Evolutionary conservation across 2,113 vertebrate genomes (phyloP), one percentile per base, ranked within the genome.

Genomic region (Lanius collurio): DNA sequence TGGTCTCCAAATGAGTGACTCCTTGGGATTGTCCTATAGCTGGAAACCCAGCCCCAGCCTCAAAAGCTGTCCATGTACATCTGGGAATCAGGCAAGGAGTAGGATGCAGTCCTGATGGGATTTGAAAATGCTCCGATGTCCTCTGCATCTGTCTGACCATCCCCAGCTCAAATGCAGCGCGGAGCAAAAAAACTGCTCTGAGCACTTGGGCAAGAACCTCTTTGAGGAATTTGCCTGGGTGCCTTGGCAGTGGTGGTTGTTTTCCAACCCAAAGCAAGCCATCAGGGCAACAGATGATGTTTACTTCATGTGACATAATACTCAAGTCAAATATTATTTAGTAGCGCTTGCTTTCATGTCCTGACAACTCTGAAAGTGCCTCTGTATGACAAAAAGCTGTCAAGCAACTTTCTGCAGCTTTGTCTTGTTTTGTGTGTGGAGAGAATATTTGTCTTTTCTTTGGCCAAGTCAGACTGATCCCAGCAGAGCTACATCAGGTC

Each of bases 221-320:
- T 60, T 87, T 73, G 26, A 95, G 86, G 94, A 91, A 96, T 85
- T 84, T 92, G 68, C 94, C 84, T 95, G 96, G 92, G 87, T 96
- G 94, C 94, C 57, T 95, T 95, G 95, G 94, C 95, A 94, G 91
- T 23, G 16, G 63, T 13, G 10, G 73, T 91, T 95, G 93, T 90
- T 94, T 97, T 97, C 88, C 93, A 97, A 84, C 76, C 76, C 73
- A 0, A 57, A 96, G 90, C 49, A 88, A 98, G 79, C 96, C 97
- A 98, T 98, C 96, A 97, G 98, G 96, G 83, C 91, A 90, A 89
- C 97, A 98, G 97, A 98, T 98, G 97, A 97, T 98, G 95, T 97
- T 98, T 97, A 98, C 95, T 97, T 94, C 97, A 96, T 96, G 95
- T 98, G 97, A 97, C 97, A 97, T 95, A 97, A 96, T 93, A 87